phyloP scores from a whole-genome alignment of 2,113 vertebrate genomes.

The Helogale parvula region DNA sequence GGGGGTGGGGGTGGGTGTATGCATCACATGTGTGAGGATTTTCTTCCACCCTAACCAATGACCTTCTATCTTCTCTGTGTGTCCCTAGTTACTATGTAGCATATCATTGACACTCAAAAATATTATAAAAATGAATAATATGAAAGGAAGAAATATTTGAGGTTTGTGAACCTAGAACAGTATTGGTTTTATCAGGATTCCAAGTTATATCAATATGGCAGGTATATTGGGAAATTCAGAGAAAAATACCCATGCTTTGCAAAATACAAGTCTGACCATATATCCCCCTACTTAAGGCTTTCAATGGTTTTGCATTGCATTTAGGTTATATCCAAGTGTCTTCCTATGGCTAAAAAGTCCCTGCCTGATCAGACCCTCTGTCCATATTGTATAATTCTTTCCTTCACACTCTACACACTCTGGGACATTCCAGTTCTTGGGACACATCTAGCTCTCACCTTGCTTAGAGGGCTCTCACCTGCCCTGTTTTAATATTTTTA shows the following conservation, averaged over 20 bases:
- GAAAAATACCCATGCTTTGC: not conserved
- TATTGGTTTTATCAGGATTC: not conserved
- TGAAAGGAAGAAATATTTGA: not conserved
- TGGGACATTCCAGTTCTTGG: not conserved
- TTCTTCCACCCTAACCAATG: not conserved
- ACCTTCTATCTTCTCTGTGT: not conserved
- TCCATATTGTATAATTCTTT: not conserved
- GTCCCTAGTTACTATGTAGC: not conserved
- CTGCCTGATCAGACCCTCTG: not conserved
- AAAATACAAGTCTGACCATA: not conserved
- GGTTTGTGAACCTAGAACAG: not conserved
- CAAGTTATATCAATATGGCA: not conserved
- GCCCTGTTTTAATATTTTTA: not conserved
- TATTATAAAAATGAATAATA: not conserved
- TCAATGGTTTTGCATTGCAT: not conserved
- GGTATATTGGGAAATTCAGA: not conserved
- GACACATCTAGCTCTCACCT: not conserved
- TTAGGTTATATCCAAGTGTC: not conserved
- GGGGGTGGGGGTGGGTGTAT: not conserved
- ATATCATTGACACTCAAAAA: not conserved
- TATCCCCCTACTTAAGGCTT: not conserved
- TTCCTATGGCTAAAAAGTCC: not conserved
- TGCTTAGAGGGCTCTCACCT: not conserved
- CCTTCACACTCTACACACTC: not conserved
- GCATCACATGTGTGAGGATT: not conserved